Conservation (phyloP, 53 echinoderm and acorn worm genomes). For the Actinopyga echinites region DNA sequence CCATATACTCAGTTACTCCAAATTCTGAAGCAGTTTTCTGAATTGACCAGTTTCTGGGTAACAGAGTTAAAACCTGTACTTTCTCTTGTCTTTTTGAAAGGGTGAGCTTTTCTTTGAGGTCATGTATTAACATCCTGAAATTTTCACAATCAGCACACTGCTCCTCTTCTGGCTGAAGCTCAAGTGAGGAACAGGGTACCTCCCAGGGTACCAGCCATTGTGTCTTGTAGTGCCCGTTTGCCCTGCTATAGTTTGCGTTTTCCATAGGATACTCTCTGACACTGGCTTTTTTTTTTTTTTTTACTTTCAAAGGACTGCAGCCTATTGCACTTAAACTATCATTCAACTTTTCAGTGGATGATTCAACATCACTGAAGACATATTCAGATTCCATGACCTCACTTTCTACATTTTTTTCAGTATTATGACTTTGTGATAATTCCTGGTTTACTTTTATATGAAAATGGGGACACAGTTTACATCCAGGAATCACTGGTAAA, state of each 20-base stretch:
- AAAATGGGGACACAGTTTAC: too few species aligned
- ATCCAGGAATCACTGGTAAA: too few species aligned
- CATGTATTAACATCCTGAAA: neutral
- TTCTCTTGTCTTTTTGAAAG: neutral
- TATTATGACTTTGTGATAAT: too few species aligned
- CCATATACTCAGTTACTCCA: neutral
- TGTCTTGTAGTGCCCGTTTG: neutral
- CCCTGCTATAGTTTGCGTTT: neutral
- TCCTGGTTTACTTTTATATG: too few species aligned
- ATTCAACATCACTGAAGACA: too few species aligned
- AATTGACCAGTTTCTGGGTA: neutral
- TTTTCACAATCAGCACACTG: neutral
- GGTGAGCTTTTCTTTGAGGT: neutral
- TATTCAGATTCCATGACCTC: too few species aligned
- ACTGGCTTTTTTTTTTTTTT: neutral
- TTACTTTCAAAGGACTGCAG: neutral
- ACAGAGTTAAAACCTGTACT: neutral
- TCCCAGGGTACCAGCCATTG: constrained; percentile 2
- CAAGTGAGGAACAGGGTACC: neutral
- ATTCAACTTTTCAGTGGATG: too few species aligned
- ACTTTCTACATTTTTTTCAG: too few species aligned
- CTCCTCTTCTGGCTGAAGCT: neutral
- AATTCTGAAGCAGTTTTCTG: neutral
- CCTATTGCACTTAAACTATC: too few species aligned
- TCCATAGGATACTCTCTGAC: neutral